A percentile compares a stretch with the other conserved stretches of the same genome.
These are phyloP conservation scores for Penaeus monodon DNA, from an alignment of 2,888 invertebrate genomes.

Conservation along the genomic window DNA sequence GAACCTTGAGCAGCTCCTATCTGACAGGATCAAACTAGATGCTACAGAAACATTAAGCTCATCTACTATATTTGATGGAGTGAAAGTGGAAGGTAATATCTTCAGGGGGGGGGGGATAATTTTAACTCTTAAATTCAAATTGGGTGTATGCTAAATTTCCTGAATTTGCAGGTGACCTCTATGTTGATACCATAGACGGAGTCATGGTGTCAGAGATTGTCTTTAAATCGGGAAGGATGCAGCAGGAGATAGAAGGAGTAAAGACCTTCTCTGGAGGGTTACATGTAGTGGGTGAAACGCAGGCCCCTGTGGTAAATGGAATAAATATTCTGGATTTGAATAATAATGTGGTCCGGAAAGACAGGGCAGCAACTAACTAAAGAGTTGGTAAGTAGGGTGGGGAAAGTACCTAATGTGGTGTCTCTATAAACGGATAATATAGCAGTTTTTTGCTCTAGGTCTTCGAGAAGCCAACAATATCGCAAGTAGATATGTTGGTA, in stretches of 20 bases:
- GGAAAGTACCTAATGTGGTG: too few relatives aligned
- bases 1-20: conserved; percentile 15
- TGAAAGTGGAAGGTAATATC: conserved; percentile 17
- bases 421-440: too few relatives aligned
- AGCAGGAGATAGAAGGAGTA: conserved; percentile 1
- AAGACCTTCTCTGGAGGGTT: conserved; percentile 17
- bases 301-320: not conserved
- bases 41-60: conserved; percentile 10
- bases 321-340: conserved; percentile 10
- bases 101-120: too few relatives aligned
- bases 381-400: not conserved
- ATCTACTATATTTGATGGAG: conserved; percentile 8
- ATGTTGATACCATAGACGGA: not conserved
- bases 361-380: not conserved
- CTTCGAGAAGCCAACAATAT: too few relatives aligned
- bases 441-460: too few relatives aligned
- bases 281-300: conserved; percentile 1
- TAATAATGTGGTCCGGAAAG: not conserved
- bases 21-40: conserved; percentile 7
- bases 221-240: not conserved
- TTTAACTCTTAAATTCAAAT: too few relatives aligned
- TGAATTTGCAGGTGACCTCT: not conserved
- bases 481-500: too few relatives aligned
- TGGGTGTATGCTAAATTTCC: too few relatives aligned
- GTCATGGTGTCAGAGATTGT: conserved; percentile 7